Conservation (phyloP, 2,113 vertebrate species). For the Nycticryphes semicollaris region DNA sequence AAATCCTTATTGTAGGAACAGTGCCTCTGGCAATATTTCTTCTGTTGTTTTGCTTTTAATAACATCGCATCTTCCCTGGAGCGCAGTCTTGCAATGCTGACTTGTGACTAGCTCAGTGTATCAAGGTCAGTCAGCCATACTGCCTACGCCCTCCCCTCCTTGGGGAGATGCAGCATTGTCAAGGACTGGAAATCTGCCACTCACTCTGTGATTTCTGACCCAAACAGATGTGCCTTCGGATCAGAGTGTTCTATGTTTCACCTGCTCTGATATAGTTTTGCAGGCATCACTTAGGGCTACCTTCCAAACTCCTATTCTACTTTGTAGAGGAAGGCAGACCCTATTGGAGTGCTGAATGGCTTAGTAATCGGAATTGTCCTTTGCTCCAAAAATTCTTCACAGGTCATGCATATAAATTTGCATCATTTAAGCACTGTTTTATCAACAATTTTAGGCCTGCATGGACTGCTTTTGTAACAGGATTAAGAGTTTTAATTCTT, state of each 20-base stretch:
- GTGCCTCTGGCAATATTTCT: not conserved
- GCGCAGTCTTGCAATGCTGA: not conserved
- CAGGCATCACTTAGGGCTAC: not conserved
- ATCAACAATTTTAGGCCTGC: not conserved
- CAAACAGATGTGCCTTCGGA: not conserved
- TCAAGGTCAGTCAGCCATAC: slow-evolving; percentile 11
- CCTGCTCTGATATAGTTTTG: not conserved
- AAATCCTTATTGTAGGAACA: not conserved
- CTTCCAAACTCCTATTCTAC: not conserved
- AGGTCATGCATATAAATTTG: not conserved
- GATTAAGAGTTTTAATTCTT: not conserved
- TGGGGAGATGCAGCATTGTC: not conserved
- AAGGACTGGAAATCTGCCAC: not conserved
- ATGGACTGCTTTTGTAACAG: not conserved
- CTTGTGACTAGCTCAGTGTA: not conserved
- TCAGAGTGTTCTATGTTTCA: not conserved
- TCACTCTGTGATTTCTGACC: slow-evolving; percentile 12
- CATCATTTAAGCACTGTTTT: not conserved
- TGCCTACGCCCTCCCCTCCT: not conserved
- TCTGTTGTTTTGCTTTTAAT: not conserved
- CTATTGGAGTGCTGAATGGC: not conserved
- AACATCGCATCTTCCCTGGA: not conserved
- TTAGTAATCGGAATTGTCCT: slow-evolving; percentile 6
- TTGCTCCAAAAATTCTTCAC: not conserved
- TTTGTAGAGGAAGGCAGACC: not conserved